Evolutionary conservation across 2,113 vertebrate genomes (phyloP), one percentile per base, ranked within the genome.

Genomic region (Gymnocephalus cernua): DNA sequence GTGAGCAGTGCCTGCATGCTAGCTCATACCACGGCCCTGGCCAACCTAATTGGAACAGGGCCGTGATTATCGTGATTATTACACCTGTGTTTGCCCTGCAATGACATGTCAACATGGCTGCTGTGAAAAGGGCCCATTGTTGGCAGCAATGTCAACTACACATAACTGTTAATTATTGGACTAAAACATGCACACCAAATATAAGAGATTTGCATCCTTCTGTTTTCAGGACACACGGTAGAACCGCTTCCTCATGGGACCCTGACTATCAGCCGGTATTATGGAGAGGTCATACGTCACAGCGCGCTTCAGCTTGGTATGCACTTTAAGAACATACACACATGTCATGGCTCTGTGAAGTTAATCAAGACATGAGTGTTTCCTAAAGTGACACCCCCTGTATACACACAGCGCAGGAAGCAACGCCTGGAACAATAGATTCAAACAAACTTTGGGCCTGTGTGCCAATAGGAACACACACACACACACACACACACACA

Each of bases 291-390:
- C 79, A 67, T 80, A 32, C 70, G 50, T 79, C 72, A 70, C 61
- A 32, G 44, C n/a, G 27, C 53, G 69, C 35, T 41, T 50, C 23
- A 23, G 32, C 6, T 18, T 32, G 16, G 19, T 23, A 13, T 14
- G 41, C 54, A 32, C 66, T 63, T 41, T 47, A 80, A 44, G n/a
- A 65, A 86, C 13, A 72, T 44, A 54, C 51, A 41, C 18, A 62
- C 65, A 59, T 18, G 23, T 38, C 21, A 80, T 9, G 1, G 61
- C n/a, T 27, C 29, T 70, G 62, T 12, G 32, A 45, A 80, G 64
- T 72, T 79, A 69, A 84, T 70, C 47, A 61, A 74, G 84, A 64
- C 11, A 62, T 47, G 45, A 58, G 27, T 47, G 51, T 79, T 87
- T 85, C 65, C 73, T 57, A 15, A 80, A 77, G 71, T 83, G 71